Percentiles rank a stretch among this genome's conserved stretches.
Conservation (phyloP, 1,140 invertebrate genomes). For the Maniola jurtina region DNA sequence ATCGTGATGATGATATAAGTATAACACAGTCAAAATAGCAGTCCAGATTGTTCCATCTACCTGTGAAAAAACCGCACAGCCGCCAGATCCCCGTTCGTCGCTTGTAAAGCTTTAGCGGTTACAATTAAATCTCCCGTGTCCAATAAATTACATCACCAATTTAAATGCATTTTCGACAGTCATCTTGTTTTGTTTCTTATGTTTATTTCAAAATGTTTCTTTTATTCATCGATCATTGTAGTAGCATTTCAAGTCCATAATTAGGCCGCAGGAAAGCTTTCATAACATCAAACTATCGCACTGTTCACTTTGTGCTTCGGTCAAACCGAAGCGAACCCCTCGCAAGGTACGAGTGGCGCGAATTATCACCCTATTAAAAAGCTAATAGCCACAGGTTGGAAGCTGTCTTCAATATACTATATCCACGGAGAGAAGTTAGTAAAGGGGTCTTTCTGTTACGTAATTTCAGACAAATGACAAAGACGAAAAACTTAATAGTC, state of each 20-base stretch:
- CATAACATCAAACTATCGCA: constrained; percentile 10
- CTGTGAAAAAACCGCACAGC: constrained; percentile 31
- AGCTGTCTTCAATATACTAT: too few relatives aligned
- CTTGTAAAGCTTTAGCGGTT: constrained; percentile 57
- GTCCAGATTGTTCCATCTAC: constrained; percentile 9
- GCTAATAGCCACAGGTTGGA: too few relatives aligned
- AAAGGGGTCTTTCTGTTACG: too few relatives aligned
- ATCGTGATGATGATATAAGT: too few relatives aligned
- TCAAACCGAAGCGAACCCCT: too few relatives aligned
- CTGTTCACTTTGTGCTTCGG: neutral
- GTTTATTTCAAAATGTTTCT: constrained; percentile 19
- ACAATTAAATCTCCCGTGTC: constrained; percentile 41
- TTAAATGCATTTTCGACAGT: constrained; percentile 73
- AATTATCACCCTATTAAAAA: too few relatives aligned
- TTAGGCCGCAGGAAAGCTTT: constrained; percentile 27
- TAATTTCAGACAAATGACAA: too few relatives aligned
- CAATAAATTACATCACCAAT: constrained; percentile 50
- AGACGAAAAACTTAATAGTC: too few relatives aligned
- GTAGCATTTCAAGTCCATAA: constrained; percentile 44
- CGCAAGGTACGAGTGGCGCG: too few relatives aligned
- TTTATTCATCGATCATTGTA: constrained; percentile 37
- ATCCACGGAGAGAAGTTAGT: too few relatives aligned
- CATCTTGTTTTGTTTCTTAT: constrained; percentile 36
- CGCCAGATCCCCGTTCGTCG: constrained; percentile 10
- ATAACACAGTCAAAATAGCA: constrained; percentile 4